Evolutionary conservation across 2,113 vertebrate genomes (phyloP).

Genomic region (Empidonax traillii): DNA sequence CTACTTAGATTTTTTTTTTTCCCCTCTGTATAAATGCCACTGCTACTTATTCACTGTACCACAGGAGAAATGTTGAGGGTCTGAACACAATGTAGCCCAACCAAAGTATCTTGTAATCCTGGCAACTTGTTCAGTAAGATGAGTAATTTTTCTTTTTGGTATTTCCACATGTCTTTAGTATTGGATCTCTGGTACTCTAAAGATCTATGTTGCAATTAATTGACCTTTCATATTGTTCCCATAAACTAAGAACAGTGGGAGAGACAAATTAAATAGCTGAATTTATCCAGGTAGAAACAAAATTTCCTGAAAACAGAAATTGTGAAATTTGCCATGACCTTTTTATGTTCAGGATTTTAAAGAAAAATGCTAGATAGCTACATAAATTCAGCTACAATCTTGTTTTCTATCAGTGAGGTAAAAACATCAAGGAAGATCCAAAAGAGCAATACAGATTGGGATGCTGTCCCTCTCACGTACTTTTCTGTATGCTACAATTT

Average conservation of each 20-base stretch:
- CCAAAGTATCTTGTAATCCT: background rate
- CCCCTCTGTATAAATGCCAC: background rate
- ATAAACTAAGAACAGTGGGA: background rate
- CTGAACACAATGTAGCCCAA: background rate
- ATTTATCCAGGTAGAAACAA: background rate
- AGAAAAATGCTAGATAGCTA: background rate
- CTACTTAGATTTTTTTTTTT: background rate
- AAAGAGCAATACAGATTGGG: background rate
- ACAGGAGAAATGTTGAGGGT: background rate
- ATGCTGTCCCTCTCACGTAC: background rate
- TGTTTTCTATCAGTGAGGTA: background rate
- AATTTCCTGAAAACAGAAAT: background rate
- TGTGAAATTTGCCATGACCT: background rate
- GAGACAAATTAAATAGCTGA: background rate
- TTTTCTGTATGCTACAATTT: background rate
- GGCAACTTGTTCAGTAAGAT: fast-evolving
- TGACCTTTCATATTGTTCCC: background rate
- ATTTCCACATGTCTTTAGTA: background rate
- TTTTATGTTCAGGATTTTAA: background rate
- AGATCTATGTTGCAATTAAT: background rate
- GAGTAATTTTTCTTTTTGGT: background rate
- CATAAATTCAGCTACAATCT: background rate
- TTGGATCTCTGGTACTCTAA: background rate
- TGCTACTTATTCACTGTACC: background rate
- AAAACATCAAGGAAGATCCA: background rate